Evolutionary conservation across 2,797 vertebrate species (phyloP), one percentile per base, ranked within the genome.

Genomic region (Gorsachius magnificus): DNA sequence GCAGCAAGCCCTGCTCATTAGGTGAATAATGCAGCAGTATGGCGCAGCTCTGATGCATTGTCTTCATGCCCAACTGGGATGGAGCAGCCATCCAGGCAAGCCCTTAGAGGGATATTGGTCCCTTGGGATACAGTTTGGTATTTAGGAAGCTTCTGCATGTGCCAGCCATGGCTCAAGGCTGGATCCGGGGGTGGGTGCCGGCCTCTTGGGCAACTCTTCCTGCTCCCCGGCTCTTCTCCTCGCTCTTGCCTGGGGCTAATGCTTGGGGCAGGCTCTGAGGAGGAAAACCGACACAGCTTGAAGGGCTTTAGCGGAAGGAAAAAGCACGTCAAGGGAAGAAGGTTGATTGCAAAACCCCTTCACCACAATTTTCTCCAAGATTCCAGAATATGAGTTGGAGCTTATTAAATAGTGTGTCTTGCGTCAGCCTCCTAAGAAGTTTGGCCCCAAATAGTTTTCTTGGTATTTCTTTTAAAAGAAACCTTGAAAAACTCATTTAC

Each of bases 101-200:
- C 8, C 46, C 31, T 33, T 36, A 53, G 60, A 74, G 36, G 26
- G 31, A 17, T 5, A 17, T 3, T 4, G 10, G 15, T 21, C 31
- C 70, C 31, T 26, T 43, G 31, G 53, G 36, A 31, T 31, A 35
- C 3, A 10, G 48, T 26, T 4, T 29, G 35, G 35, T 21, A 22
- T 26, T 11, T 33, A 13, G 65, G 66, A 79, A 43, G 51, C 31
- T 71, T 50, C 28, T 24, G 38, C 46, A 46, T 2, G 1, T 6
- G 4, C 53, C 3, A 0, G 33, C 33, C 46, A 22, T 0, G 0
- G 45, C 4, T 2, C 16, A 25, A 43, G 61, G 56, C 36, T 82
- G 51, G 56, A 66, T 19, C 14, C 29, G 21, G 31, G 16, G 15
- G 16, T 5, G 14, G 24, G 14, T 26, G 35, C 64, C 5, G 7